phyloP scores from a whole-genome alignment of 2,888 invertebrate species.

The Amiota mariae region DNA sequence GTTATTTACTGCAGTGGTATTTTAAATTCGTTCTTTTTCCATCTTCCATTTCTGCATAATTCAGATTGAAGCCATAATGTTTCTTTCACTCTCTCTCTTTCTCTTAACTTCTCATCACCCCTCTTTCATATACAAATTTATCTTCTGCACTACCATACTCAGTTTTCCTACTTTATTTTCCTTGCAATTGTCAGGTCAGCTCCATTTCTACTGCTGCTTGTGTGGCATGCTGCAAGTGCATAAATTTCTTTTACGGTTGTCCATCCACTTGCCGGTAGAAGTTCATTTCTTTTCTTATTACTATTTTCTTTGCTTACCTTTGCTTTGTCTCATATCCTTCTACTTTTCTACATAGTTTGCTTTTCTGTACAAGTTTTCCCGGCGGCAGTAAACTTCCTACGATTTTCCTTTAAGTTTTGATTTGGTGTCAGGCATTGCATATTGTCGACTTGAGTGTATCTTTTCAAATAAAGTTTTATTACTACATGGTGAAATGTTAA shows the following conservation, averaged over 20 bases:
- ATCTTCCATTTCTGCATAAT: conserved; percentile 57
- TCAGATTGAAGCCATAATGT: conserved; percentile 63
- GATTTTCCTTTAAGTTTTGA: conserved; percentile 50
- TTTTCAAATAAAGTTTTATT: conserved; percentile 51
- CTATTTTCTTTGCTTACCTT: neutral
- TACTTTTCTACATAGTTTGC: neutral
- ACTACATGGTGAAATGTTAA: conserved; percentile 55
- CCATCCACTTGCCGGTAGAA: conserved; percentile 44
- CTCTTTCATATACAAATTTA: too few species aligned
- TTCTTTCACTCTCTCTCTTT: conserved; percentile 54
- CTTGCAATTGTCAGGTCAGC: neutral
- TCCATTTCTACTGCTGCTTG: conserved; percentile 35
- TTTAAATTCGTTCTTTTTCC: conserved; percentile 17
- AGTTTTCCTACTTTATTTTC: neutral
- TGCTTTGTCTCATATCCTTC: neutral
- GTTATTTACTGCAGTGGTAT: neutral
- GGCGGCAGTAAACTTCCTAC: neutral
- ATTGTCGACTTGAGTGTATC: conserved; percentile 22
- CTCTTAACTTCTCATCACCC: conserved; percentile 28
- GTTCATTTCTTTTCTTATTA: neutral
- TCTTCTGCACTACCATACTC: neutral
- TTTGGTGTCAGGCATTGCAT: conserved; percentile 39
- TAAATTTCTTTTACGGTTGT: conserved; percentile 54
- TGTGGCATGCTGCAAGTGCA: conserved; percentile 58
- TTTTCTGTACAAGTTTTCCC: neutral